These are phyloP conservation scores for Hyposoter didymator DNA, from an alignment of 2,888 invertebrate species.

Conservation along the genomic window DNA sequence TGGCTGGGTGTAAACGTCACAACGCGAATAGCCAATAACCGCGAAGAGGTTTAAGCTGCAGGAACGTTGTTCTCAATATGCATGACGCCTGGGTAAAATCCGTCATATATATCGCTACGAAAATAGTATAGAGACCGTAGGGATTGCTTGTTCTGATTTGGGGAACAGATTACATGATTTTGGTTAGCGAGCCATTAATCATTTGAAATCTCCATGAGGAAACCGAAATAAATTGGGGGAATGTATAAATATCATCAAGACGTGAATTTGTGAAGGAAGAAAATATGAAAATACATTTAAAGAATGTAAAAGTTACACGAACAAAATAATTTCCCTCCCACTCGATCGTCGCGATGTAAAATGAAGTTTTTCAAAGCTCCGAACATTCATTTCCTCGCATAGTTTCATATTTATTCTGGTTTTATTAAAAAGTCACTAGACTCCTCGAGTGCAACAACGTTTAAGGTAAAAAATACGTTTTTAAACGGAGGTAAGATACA, in stretches of 20 bases:
- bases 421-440: neutral
- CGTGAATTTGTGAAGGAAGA: neutral
- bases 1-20: neutral
- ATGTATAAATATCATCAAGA: neutral
- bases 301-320: neutral
- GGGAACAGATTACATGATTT: neutral
- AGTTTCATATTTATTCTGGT: neutral
- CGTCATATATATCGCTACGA: slow-evolving; percentile 1
- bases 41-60: slow-evolving; percentile 1
- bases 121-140: neutral
- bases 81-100: neutral
- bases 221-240: neutral
- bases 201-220: neutral
- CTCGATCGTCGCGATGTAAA: neutral
- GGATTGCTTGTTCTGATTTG: neutral
- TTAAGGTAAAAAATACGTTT: neutral
- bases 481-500: slow-evolving; percentile 1
- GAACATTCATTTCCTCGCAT: neutral
- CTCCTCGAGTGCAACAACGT: neutral
- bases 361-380: neutral
- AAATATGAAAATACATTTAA: neutral
- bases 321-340: neutral
- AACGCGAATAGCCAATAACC: neutral
- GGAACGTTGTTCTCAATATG: neutral
- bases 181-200: neutral